A percentile compares a stretch with the other conserved stretches of the same genome.
phyloP scores from a whole-genome alignment of 2,797 vertebrate species.

The Salarias fasciatus region DNA sequence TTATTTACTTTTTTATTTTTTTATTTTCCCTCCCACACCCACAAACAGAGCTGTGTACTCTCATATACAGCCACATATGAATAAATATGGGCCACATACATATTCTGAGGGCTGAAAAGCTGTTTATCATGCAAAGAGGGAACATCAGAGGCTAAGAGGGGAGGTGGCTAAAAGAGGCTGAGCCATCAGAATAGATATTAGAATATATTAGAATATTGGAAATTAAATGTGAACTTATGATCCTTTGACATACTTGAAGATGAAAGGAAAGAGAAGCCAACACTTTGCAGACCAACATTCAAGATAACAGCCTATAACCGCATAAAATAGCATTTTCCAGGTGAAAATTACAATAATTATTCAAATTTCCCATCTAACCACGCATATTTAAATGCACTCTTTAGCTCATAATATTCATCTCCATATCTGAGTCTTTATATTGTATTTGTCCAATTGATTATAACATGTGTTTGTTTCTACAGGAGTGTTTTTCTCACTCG shows the following conservation, averaged over 20 bases:
- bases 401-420: background rate
- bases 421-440: conserved; percentile 1
- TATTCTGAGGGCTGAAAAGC: conserved; percentile 79
- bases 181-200: conserved; percentile 72
- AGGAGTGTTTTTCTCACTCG: conserved; percentile 65
- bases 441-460: conserved; percentile 48
- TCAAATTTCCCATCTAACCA: conserved; percentile 8
- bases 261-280: conserved; percentile 60
- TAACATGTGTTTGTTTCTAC: conserved; percentile 54
- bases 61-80: conserved; percentile 63
- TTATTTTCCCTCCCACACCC: conserved; percentile 57
- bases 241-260: conserved; percentile 68
- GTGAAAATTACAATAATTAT: conserved; percentile 39
- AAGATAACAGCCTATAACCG: conserved; percentile 20
- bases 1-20: conserved; percentile 62
- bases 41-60: conserved; percentile 69
- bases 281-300: conserved; percentile 46
- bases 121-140: conserved; percentile 82
- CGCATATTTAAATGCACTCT: conserved; percentile 15
- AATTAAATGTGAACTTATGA: conserved; percentile 74
- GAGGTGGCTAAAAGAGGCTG: conserved; percentile 74
- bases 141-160: conserved; percentile 77
- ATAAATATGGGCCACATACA: conserved; percentile 82
- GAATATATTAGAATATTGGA: conserved; percentile 71
- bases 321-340: conserved; percentile 55